phyloP scores from a whole-genome alignment of 2,888 invertebrate species.

The Crocallis elinguaria region DNA sequence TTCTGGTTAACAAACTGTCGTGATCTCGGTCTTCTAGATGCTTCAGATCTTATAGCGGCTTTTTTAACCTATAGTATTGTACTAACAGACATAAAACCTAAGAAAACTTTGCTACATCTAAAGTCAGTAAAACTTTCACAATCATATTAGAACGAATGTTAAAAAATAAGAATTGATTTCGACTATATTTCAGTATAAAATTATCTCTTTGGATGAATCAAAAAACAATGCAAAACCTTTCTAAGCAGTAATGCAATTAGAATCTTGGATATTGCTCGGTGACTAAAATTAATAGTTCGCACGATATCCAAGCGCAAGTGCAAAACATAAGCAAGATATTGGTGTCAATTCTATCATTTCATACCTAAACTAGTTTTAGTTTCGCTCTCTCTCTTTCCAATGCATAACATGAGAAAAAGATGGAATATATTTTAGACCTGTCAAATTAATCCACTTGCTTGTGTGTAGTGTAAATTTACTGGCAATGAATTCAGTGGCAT shows the following conservation, averaged over 20 bases:
- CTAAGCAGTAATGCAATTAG: conserved; percentile 8
- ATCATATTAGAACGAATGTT: background rate
- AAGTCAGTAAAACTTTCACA: too few relatives aligned
- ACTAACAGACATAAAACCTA: too few relatives aligned
- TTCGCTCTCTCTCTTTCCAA: too few relatives aligned
- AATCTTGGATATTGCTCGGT: conserved; percentile 9
- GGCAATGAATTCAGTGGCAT: too few relatives aligned
- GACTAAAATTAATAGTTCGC: conserved; percentile 7
- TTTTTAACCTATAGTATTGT: too few relatives aligned
- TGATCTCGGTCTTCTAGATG: background rate
- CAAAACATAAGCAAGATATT: conserved; percentile 45
- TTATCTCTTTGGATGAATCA: background rate
- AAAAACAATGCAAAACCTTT: conserved; percentile 7
- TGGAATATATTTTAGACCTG: too few relatives aligned
- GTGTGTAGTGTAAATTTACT: too few relatives aligned
- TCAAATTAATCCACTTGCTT: too few relatives aligned
- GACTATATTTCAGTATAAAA: background rate
- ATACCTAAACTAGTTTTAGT: too few relatives aligned
- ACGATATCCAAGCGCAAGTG: conserved; percentile 42
- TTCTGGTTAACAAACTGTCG: background rate
- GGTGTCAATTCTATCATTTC: too few relatives aligned
- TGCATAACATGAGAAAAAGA: too few relatives aligned
- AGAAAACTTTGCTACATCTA: too few relatives aligned
- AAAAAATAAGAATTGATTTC: background rate
- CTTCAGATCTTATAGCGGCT: background rate